A percentile compares a stretch with the other conserved stretches of the same genome.
phyloP scores from a whole-genome alignment of 2,888 invertebrate genomes.

The Leptodirus hochenwartii region DNA sequence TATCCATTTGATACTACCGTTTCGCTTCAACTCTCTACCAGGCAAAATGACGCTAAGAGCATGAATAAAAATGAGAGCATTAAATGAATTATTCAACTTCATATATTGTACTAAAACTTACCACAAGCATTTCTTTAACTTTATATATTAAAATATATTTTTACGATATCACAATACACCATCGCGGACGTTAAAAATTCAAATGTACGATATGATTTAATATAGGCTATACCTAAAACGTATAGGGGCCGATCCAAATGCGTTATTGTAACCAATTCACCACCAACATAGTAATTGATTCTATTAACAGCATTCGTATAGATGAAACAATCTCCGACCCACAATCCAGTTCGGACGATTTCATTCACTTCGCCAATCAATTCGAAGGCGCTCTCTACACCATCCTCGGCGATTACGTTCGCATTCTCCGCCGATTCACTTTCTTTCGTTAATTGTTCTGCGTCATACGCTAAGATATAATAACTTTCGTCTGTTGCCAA shows the following conservation, averaged over 20 bases:
- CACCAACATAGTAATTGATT: conserved; percentile 97
- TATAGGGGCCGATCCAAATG: conserved; percentile 97
- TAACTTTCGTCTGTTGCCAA: conserved; percentile 91
- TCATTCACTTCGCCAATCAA: conserved; percentile 86
- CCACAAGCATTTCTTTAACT: too few species aligned
- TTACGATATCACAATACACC: too few species aligned
- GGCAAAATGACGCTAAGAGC: too few species aligned
- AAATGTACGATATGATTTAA: too few species aligned
- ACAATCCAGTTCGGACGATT: conserved; percentile 81
- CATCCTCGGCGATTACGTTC: conserved; percentile 72
- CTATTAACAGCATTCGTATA: conserved; percentile 96
- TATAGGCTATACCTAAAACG: too few species aligned
- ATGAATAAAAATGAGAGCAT: too few species aligned
- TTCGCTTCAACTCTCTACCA: too few species aligned
- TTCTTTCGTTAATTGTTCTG: conserved; percentile 61
- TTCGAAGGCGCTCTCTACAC: conserved; percentile 92
- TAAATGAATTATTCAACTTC: too few species aligned
- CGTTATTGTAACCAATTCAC: conserved; percentile 95
- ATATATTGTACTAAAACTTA: too few species aligned
- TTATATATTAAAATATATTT: too few species aligned
- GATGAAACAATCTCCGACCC: conserved; percentile 99
- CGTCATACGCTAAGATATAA: conserved; percentile 79
- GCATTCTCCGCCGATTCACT: conserved; percentile 56
- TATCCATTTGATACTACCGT: too few species aligned
- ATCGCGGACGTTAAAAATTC: too few species aligned